Percentiles rank a stretch among this genome's conserved stretches.
Conservation (phyloP, 2,888 invertebrate species). For the Cryptophagus acutangulus region DNA sequence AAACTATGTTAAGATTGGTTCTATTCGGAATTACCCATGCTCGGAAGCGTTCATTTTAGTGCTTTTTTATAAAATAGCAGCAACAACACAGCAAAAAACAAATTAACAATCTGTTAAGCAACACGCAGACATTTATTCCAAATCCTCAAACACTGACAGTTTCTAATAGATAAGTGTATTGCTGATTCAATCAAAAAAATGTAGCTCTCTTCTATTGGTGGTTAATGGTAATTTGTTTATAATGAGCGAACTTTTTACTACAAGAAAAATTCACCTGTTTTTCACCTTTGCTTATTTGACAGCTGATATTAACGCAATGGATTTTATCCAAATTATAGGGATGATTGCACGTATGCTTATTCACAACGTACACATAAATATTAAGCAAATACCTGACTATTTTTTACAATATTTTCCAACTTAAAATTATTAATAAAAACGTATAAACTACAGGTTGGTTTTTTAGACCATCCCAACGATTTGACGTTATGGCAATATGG, state of each 20-base stretch:
- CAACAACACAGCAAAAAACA: conserved; percentile 28
- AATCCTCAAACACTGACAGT: conserved; percentile 3
- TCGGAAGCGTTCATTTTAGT: conserved; percentile 68
- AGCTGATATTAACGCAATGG: conserved; percentile 31
- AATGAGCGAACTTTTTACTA: no score
- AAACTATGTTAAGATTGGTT: conserved; percentile 14
- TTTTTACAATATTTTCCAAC: conserved; percentile 16
- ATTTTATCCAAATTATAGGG: no score
- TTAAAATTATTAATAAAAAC: conserved; percentile 29
- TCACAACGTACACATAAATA: neutral
- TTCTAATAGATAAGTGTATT: no score
- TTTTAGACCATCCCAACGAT: conserved; percentile 39
- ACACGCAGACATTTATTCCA: conserved; percentile 20
- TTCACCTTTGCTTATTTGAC: conserved; percentile 36
- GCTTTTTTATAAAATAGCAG: conserved; percentile 18
- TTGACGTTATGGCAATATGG: conserved; percentile 42
- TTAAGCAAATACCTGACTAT: no score
- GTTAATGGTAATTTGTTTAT: no score
- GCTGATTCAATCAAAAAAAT: no score
- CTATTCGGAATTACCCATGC: conserved; percentile 61
- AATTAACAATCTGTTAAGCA: conserved; percentile 35
- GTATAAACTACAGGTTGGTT: conserved; percentile 27
- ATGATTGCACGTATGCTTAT: no score
- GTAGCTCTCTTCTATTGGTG: no score
- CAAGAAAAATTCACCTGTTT: conserved; percentile 36